Conservation (phyloP, 1,140 invertebrate species). For the Drosophila serrata region DNA sequence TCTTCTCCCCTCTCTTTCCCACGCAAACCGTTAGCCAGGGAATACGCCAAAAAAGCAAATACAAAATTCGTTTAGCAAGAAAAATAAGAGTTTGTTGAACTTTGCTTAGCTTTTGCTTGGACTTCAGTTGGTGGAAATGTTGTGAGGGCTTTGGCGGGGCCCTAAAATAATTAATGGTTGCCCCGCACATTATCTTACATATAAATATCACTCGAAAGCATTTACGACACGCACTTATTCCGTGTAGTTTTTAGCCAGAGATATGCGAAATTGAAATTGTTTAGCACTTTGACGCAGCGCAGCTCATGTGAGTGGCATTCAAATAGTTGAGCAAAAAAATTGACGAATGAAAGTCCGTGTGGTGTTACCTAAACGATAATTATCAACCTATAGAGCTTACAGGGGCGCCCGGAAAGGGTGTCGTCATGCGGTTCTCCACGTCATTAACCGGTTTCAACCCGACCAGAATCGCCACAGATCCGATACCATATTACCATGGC, state of each 20-base stretch:
- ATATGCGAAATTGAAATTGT: constrained; percentile 64
- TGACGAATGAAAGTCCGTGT: constrained; percentile 52
- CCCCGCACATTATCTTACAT: not conserved
- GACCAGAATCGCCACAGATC: constrained; percentile 19
- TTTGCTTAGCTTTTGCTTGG: constrained; percentile 3
- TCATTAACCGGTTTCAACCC: constrained; percentile 43
- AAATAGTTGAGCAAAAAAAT: constrained; percentile 51
- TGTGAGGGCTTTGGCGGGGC: constrained; percentile 5
- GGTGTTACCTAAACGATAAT: constrained; percentile 37
- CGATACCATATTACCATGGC: constrained; percentile 17
- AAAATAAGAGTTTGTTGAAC: constrained; percentile 38
- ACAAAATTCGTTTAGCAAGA: not conserved
- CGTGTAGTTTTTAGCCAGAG: constrained; percentile 26
- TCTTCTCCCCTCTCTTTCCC: constrained; percentile 6
- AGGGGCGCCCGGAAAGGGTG: constrained; percentile 8
- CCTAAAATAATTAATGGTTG: constrained; percentile 20
- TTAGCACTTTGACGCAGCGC: constrained; percentile 47
- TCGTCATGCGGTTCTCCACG: constrained; percentile 55
- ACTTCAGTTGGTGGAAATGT: constrained; percentile 1
- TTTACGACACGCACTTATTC: constrained; percentile 43
- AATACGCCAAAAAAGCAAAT: not conserved
- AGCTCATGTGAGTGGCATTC: constrained; percentile 67
- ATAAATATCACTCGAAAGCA: constrained; percentile 12
- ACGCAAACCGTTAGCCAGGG: constrained; percentile 16
- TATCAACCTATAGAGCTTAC: constrained; percentile 16